A percentile compares a stretch with the other conserved stretches of the same genome.
Conservation (phyloP, 64 coral and sea anemone genomes). For the Montipora foliosa region DNA sequence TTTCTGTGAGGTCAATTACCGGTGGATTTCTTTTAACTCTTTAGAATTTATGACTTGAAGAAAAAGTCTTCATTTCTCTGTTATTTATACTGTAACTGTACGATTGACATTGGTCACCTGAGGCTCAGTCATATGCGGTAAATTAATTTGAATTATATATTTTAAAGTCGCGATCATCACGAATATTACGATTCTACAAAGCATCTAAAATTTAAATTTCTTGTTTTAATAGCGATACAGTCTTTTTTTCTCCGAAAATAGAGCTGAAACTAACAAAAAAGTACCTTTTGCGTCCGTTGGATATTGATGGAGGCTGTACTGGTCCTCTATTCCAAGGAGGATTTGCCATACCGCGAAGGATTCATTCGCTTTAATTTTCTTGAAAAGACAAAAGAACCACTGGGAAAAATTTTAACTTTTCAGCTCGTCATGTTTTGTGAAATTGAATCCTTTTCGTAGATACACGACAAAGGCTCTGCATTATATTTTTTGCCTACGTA, state of each 20-base stretch:
- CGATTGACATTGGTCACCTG: background rate
- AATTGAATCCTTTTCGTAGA: background rate
- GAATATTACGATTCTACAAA: background rate
- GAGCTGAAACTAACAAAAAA: constrained; percentile 2
- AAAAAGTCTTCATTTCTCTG: background rate
- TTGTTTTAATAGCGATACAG: background rate
- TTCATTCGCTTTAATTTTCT: constrained; percentile 14
- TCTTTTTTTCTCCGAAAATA: background rate
- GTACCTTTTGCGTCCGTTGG: constrained; percentile 40
- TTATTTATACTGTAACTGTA: no score
- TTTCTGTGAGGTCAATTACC: no score
- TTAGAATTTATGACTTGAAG: background rate
- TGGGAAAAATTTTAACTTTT: constrained; percentile 2
- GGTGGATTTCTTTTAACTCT: background rate
- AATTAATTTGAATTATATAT: constrained; percentile 28
- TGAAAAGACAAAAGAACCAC: background rate
- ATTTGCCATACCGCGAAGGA: constrained; percentile 10
- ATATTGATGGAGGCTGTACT: background rate
- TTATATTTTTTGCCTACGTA: constrained; percentile 24
- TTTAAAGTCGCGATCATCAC: constrained; percentile 19
- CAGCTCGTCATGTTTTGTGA: background rate
- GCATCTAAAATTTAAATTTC: background rate
- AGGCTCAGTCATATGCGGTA: background rate
- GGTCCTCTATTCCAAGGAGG: constrained; percentile 43
- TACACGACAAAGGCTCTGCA: background rate